Conservation (phyloP, 2,888 invertebrate species). For the Allacma fusca region DNA sequence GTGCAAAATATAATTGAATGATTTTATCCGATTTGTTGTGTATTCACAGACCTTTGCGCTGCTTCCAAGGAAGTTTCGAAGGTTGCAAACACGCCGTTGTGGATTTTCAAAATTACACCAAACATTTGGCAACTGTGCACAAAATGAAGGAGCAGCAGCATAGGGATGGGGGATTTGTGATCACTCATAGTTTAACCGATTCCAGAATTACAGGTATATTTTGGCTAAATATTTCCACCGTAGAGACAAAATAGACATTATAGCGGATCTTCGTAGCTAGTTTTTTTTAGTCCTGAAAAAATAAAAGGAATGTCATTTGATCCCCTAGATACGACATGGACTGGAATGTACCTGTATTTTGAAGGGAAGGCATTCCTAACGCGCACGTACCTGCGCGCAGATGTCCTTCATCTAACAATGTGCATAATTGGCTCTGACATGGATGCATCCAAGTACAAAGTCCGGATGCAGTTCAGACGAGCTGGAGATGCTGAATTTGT, state of each 20-base stretch:
- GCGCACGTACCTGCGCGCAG: not conserved
- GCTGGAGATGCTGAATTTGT: no score
- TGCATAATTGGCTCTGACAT: not conserved
- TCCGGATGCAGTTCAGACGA: not conserved
- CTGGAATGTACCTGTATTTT: not conserved
- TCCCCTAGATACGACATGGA: slow-evolving; percentile 10
- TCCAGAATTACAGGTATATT: slow-evolving; percentile 1
- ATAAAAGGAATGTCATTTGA: not conserved
- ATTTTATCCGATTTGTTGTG: no score
- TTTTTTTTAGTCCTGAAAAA: not conserved
- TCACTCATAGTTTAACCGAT: slow-evolving; percentile 10
- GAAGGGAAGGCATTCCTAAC: not conserved
- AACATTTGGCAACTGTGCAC: not conserved
- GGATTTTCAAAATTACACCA: not conserved
- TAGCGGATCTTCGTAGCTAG: no score
- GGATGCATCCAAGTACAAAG: not conserved
- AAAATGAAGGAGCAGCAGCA: not conserved
- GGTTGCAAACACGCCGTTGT: not conserved
- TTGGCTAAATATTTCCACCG: not conserved
- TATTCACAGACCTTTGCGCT: not conserved
- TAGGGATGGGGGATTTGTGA: not conserved
- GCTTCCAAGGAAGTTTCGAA: not conserved
- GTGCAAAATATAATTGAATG: no score
- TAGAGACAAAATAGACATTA: no score
- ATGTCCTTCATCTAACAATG: not conserved